Evolutionary conservation across 2,888 invertebrate genomes (phyloP), one percentile per base, ranked within the genome.

Genomic region (Ochropacha duplaris): DNA sequence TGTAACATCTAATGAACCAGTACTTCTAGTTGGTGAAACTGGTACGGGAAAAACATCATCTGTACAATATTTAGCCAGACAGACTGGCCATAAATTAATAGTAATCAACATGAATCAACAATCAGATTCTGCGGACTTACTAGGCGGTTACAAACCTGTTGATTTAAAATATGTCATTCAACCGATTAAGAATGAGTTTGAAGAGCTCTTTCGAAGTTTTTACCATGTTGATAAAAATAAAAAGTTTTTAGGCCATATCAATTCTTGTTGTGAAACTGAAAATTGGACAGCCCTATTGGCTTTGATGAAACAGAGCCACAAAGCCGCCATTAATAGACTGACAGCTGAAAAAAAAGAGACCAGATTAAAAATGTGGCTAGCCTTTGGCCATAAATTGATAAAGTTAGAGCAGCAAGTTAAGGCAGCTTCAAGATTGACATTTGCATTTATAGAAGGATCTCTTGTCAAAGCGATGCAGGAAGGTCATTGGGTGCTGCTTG

Each of bases 41-140:
- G 99, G 99, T 52, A 99, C 98, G 0, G 99, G 99, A 0, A 99
- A 99, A 93, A 99, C 99, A 0, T 97, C 98, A 0, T 95, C 97
- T 0, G 95, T 99, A 0, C 99, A 99, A 82, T 98, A 97, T 86
- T 91, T 99, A 57, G 97, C 99, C 0, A 94, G 95, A 61, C 95
- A 96, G 66, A 95, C 97, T 0, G 96, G 97, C 0, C 96, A 97
- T 69, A 97, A 96, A 78, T 92, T 99, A 31, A 94, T 97, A 31
- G 99, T 99, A 0, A 97, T 99, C 24, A 99, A 99, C 82, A 97
- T 99, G 97, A 99, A 99, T 81, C 99, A 99, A 79, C 99, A 99
- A 81, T 99, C 98, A 51, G 99, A 99, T 87, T 97, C 97, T 9
- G 96, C 98, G 0, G 99, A 99, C 91, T 94, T 99, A 44, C 94